Evolutionary conservation across 1,140 invertebrate species (phyloP).

Genomic region (Halotydeus destructor): DNA sequence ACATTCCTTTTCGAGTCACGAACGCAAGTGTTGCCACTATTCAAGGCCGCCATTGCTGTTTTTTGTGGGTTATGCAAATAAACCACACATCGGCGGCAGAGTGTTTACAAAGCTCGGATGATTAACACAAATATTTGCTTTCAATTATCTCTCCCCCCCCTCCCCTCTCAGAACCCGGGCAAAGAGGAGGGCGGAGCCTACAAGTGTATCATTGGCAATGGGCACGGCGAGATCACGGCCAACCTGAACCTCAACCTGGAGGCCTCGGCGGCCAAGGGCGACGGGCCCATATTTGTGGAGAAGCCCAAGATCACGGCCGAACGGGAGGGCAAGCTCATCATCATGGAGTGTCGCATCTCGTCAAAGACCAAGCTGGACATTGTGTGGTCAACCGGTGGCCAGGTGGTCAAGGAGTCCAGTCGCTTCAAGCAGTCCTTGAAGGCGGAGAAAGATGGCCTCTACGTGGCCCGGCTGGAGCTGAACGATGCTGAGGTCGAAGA

Average conservation of each 20-base stretch:
- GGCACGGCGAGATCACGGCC: conserved; percentile 90
- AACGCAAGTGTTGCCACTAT: neutral
- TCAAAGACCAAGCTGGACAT: conserved; percentile 82
- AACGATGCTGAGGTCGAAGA: conserved; percentile 60
- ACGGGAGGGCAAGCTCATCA: conserved; percentile 82
- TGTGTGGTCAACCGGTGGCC: conserved; percentile 65
- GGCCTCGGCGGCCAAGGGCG: conserved; percentile 36
- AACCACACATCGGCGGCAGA: neutral
- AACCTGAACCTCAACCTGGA: conserved; percentile 96
- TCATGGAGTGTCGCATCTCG: conserved; percentile 89
- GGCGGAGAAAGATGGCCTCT: conserved; percentile 55
- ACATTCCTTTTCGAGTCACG: neutral
- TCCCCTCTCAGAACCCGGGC: conserved; percentile 44
- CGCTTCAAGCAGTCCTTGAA: conserved; percentile 52
- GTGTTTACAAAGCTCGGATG: neutral
- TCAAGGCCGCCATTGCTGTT: neutral
- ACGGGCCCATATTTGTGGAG: conserved; percentile 91
- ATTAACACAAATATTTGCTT: neutral
- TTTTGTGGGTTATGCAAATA: neutral
- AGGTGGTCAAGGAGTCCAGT: conserved; percentile 48
- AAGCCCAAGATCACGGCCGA: conserved; percentile 87
- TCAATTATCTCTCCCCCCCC: neutral
- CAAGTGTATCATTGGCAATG: conserved; percentile 87
- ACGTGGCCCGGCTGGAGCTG: conserved; percentile 69
- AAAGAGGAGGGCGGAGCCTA: conserved; percentile 89